phyloP scores from a whole-genome alignment of 1,140 invertebrate genomes.

The Papilio aristodemus region DNA sequence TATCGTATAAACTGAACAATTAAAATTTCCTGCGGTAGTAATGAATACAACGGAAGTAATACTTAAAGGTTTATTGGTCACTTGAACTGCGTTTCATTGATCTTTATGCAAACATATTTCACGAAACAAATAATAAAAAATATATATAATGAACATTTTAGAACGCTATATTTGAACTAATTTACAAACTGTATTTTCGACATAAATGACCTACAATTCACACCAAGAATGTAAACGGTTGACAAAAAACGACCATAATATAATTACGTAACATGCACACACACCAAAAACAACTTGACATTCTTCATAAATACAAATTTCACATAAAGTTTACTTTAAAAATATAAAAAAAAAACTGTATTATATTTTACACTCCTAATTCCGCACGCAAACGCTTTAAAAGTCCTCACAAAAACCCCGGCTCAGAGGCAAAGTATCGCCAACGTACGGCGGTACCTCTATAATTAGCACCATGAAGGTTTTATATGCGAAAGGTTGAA shows the following conservation, averaged over 20 bases:
- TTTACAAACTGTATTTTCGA: too few species aligned
- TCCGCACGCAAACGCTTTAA: constrained; percentile 15
- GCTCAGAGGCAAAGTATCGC: constrained; percentile 6
- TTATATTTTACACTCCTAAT: not conserved
- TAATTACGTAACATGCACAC: not conserved
- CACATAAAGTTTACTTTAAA: not conserved
- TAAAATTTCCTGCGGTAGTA: too few species aligned
- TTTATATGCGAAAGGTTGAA: not conserved
- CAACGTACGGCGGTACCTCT: not conserved
- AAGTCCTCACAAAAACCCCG: constrained; percentile 2
- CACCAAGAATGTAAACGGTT: not conserved
- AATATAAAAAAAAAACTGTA: not conserved
- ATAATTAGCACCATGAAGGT: constrained; percentile 22
- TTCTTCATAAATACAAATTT: not conserved
- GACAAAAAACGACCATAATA: not conserved
- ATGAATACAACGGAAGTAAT: too few species aligned
- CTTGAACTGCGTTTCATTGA: too few species aligned
- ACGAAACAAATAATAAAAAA: too few species aligned
- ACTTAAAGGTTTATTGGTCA: too few species aligned
- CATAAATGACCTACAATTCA: not conserved
- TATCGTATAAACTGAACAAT: too few species aligned
- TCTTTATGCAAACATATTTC: too few species aligned
- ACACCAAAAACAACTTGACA: not conserved
- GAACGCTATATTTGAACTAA: too few species aligned
- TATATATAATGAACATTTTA: too few species aligned